A percentile compares a stretch with the other conserved stretches of the same genome.
Evolutionary conservation across 64 coral and sea anemone species (phyloP).

Genomic region (Stichodactyla helianthus): DNA sequence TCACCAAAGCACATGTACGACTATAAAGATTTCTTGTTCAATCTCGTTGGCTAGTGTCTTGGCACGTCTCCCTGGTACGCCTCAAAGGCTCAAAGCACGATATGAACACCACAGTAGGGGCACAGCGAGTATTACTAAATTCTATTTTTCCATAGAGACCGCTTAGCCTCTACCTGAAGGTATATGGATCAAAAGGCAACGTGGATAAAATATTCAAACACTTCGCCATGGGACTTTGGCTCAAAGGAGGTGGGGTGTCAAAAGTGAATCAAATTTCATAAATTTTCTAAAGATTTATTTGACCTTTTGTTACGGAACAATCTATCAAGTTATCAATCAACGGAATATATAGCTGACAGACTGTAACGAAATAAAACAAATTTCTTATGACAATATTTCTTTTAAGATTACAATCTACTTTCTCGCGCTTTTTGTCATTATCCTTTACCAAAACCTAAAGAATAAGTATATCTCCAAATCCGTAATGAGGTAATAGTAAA

Average conservation of each 20-base stretch:
- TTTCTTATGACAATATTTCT: background rate
- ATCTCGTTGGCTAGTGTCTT: background rate
- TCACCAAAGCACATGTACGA: background rate
- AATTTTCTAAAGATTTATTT: background rate
- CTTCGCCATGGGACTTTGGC: background rate
- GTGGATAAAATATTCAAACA: background rate
- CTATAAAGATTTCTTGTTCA: background rate
- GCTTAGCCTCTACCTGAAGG: background rate
- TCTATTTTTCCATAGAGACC: background rate
- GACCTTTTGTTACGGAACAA: constrained; percentile 4
- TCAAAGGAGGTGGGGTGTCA: constrained; percentile 5
- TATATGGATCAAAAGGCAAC: no score
- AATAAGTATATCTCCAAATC: background rate
- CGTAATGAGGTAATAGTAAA: background rate
- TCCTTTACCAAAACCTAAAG: background rate
- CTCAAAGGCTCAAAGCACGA: background rate
- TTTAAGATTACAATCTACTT: background rate
- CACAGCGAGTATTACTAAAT: background rate
- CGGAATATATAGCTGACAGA: background rate
- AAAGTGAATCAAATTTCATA: constrained; percentile 6
- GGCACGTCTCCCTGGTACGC: background rate
- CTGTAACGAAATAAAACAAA: background rate
- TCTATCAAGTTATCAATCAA: background rate
- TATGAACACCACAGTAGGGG: background rate
- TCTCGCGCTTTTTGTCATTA: background rate